A percentile compares a stretch with the other conserved stretches of the same genome.
These are phyloP conservation scores for Pao palembangensis DNA, from an alignment of 2,113 vertebrate genomes.

Conservation along the genomic window DNA sequence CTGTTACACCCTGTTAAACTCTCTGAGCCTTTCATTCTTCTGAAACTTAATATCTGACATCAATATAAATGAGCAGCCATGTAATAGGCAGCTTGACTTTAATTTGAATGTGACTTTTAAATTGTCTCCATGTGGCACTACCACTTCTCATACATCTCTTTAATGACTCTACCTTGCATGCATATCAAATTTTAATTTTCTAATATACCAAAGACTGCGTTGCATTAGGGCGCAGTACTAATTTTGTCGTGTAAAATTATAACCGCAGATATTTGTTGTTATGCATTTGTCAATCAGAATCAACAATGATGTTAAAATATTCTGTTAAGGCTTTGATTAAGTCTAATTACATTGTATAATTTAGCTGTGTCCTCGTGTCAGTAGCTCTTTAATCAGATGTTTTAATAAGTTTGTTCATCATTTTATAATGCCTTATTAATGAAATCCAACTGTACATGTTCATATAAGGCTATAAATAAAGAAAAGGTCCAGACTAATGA, in stretches of 20 bases:
- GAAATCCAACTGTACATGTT: no score
- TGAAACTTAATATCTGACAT: constrained; percentile 13
- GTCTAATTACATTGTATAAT: not conserved
- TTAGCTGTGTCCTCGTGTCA: not conserved
- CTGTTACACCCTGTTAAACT: not conserved
- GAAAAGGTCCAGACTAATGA: constrained; percentile 7
- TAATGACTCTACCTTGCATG: constrained; percentile 4
- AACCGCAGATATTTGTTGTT: constrained; percentile 2
- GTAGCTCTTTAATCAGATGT: no score
- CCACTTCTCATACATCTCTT: constrained; percentile 1
- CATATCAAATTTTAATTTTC: constrained; percentile 7
- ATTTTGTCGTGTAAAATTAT: not conserved
- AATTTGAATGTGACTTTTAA: constrained; percentile 16
- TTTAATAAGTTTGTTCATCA: no score
- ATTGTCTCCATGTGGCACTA: constrained; percentile 1
- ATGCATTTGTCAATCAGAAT: not conserved
- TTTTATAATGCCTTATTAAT: no score
- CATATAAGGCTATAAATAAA: no score
- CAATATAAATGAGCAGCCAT: constrained; percentile 1
- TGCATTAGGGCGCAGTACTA: not conserved
- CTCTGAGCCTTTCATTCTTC: not conserved
- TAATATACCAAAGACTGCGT: not conserved
- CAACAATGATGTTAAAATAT: not conserved
- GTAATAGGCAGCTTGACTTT: constrained; percentile 10
- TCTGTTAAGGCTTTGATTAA: not conserved